Conservation (phyloP, 2,888 invertebrate species). For the Synanthedon andrenaeformis region DNA sequence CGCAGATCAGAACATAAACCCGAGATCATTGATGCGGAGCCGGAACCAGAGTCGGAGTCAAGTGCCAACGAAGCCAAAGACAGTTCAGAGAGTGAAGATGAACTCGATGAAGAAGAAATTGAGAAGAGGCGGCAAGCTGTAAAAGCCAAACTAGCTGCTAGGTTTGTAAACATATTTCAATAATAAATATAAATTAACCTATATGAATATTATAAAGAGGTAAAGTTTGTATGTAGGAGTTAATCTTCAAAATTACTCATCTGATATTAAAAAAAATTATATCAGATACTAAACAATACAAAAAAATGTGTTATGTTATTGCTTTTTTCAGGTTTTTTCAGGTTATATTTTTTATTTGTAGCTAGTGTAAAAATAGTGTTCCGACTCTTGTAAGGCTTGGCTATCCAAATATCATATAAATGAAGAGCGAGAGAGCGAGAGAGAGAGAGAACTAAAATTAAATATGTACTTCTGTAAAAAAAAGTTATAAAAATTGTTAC, state of each 20-base stretch:
- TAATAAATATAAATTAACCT: neutral
- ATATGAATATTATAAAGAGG: no score
- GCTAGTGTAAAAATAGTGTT: no score
- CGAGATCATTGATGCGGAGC: slow-evolving; percentile 57
- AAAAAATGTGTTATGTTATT: no score
- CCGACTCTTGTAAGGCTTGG: no score
- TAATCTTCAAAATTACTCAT: neutral
- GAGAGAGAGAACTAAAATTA: no score
- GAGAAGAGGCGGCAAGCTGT: slow-evolving; percentile 79
- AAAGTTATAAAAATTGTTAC: no score
- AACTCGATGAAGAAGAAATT: slow-evolving; percentile 86
- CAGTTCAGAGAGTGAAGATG: slow-evolving; percentile 81
- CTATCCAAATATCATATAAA: no score
- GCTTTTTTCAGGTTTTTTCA: no score
- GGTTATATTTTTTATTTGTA: no score
- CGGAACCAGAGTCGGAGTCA: slow-evolving; percentile 52
- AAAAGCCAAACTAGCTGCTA: slow-evolving; percentile 55
- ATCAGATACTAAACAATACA: no score
- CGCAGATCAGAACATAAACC: slow-evolving; percentile 71
- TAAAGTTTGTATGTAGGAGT: neutral
- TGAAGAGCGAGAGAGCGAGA: no score
- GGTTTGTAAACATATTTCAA: slow-evolving; percentile 20
- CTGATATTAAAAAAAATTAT: neutral
- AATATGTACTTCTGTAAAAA: no score
- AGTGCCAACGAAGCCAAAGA: slow-evolving; percentile 50